Evolutionary conservation across 2,888 invertebrate genomes (phyloP).

Genomic region (Melanostoma mellinum): DNA sequence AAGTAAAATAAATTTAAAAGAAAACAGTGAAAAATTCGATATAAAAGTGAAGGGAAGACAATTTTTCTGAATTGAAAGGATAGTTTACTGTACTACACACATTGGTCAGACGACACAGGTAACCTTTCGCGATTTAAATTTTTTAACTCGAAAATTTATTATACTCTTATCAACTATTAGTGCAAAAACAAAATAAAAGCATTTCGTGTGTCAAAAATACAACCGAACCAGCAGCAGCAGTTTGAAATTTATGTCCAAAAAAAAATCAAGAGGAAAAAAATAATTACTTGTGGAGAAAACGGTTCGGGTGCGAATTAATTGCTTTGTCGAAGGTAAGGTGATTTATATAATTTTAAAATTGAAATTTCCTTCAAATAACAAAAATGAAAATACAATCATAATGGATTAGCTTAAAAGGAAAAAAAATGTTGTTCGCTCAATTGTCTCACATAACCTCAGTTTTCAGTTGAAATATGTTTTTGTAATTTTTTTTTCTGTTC

Average conservation of each 20-base stretch:
- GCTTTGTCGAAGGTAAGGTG: constrained; percentile 54
- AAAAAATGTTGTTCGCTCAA: constrained; percentile 51
- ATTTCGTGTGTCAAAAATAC: constrained; percentile 42
- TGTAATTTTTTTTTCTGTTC: constrained; percentile 62
- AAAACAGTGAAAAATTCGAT: neutral
- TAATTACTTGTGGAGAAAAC: constrained; percentile 23
- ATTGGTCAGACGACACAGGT: constrained; percentile 56
- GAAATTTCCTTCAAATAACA: constrained; percentile 22
- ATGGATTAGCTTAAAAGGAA: constrained; percentile 39
- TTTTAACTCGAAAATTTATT: constrained; percentile 43
- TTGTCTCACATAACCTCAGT: constrained; percentile 66
- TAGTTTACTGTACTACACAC: constrained; percentile 31
- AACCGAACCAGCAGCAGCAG: constrained; percentile 33
- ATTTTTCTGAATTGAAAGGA: constrained; percentile 29
- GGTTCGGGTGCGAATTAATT: constrained; percentile 51
- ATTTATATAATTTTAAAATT: constrained; percentile 57
- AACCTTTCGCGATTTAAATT: constrained; percentile 59
- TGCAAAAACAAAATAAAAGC: constrained; percentile 39
- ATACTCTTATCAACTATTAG: constrained; percentile 51
- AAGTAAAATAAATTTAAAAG: constrained; percentile 11
- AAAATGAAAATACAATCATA: constrained; percentile 16
- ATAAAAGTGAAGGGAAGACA: constrained; percentile 34
- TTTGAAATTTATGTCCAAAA: constrained; percentile 40
- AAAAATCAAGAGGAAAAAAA: constrained; percentile 5
- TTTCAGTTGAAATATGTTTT: constrained; percentile 69